Conservation (phyloP, 1,140 invertebrate species). For the Drosophila ercepeae region DNA sequence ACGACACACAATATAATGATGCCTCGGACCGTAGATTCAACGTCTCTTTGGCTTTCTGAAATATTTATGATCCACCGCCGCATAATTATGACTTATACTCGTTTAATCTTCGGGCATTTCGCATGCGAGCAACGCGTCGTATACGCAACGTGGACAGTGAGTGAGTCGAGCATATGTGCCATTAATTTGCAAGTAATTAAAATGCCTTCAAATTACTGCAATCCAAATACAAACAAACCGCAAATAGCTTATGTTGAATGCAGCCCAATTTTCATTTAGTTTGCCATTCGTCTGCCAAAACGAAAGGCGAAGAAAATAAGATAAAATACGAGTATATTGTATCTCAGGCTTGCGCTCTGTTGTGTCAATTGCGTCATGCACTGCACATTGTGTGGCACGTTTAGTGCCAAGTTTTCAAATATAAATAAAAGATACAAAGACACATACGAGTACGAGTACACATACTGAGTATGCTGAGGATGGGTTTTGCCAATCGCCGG, state of each 20-base stretch:
- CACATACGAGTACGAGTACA: conserved; percentile 11
- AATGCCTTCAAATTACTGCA: conserved; percentile 62
- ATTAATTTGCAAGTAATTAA: conserved; percentile 78
- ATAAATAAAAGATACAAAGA: conserved; percentile 77
- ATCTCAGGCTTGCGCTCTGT: conserved; percentile 29
- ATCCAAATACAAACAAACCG: conserved; percentile 37
- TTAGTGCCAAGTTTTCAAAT: conserved; percentile 73
- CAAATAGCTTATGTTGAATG: conserved; percentile 44
- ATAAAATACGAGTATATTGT: not conserved
- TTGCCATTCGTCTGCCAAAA: conserved; percentile 56
- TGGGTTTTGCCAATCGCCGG: conserved; percentile 1
- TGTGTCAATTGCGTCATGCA: conserved; percentile 71
- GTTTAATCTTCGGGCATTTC: conserved; percentile 24
- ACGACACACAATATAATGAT: conserved; percentile 9
- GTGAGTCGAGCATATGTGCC: conserved; percentile 33
- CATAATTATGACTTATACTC: conserved; percentile 61
- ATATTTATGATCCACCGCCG: conserved; percentile 54
- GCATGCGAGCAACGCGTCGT: conserved; percentile 34
- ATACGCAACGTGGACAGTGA: conserved; percentile 53
- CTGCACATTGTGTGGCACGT: conserved; percentile 64
- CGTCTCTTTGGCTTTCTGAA: conserved; percentile 1
- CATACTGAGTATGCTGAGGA: not conserved
- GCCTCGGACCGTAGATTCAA: not conserved
- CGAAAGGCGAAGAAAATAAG: conserved; percentile 35
- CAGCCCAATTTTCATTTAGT: conserved; percentile 23